Percentiles rank a stretch among this genome's conserved stretches.
Evolutionary conservation across 2,113 vertebrate species (phyloP).

Genomic region (Tauraco erythrolophus): DNA sequence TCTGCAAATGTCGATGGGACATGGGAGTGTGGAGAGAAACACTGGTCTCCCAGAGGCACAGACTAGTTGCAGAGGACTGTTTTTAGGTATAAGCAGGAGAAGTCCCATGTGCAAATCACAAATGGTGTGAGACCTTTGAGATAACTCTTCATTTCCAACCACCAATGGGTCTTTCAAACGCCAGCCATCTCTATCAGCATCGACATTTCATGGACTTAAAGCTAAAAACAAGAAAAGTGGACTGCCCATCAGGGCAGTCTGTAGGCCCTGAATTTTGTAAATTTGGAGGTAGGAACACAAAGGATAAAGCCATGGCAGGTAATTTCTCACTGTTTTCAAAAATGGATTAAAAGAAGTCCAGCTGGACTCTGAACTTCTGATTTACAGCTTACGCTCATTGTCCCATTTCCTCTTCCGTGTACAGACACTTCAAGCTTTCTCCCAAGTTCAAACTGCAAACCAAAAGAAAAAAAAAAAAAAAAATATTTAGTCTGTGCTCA

Average conservation of each 20-base stretch:
- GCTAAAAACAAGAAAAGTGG: not conserved
- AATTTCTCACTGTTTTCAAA: not conserved
- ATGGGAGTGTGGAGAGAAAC: not conserved
- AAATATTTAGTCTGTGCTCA: not conserved
- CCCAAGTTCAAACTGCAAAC: constrained; percentile 74
- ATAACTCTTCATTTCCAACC: not conserved
- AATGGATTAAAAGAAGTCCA: not conserved
- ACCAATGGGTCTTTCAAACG: not conserved
- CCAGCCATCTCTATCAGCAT: not conserved
- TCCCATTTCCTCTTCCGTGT: constrained; percentile 72
- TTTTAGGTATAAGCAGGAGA: not conserved
- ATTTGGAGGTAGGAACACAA: not conserved
- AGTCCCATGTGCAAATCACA: not conserved
- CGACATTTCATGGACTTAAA: not conserved
- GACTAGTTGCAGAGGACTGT: not conserved
- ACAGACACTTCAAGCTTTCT: constrained; percentile 60
- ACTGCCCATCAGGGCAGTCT: not conserved
- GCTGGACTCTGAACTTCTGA: not conserved
- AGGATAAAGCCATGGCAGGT: not conserved
- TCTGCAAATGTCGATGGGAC: not conserved
- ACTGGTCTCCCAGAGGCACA: not conserved
- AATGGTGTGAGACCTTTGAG: not conserved
- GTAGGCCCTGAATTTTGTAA: not conserved
- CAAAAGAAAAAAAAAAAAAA: not conserved
- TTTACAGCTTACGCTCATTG: constrained; percentile 76